phyloP scores from a whole-genome alignment of 2,888 invertebrate species.

The Hydropsyche betteni region DNA sequence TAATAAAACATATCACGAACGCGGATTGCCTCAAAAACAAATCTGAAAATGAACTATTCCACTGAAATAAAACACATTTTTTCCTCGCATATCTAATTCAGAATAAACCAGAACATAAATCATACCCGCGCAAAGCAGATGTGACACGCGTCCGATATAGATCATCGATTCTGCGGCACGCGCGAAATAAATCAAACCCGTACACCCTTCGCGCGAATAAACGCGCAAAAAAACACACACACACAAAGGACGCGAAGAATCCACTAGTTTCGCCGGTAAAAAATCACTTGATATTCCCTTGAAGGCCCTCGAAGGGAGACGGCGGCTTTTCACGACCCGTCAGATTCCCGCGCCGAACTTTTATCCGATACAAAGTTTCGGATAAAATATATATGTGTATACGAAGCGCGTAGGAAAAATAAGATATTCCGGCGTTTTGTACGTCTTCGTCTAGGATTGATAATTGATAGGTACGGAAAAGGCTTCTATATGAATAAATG shows the following conservation, averaged over 20 bases:
- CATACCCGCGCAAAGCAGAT: not conserved
- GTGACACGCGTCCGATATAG: not conserved
- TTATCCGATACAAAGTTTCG: not conserved
- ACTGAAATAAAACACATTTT: no score
- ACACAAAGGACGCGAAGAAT: no score
- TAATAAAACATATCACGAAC: no score
- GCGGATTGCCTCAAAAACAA: not conserved
- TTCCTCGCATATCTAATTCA: no score
- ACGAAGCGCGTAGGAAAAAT: no score
- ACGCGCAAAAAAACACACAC: not conserved
- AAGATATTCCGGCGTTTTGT: no score
- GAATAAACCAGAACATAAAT: not conserved
- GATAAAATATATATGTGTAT: no score
- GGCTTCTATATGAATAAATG: no score
- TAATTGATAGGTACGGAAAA: no score
- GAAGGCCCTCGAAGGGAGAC: not conserved
- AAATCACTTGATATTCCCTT: constrained; percentile 24
- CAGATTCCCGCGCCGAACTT: constrained; percentile 8
- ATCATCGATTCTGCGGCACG: not conserved
- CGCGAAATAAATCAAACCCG: constrained; percentile 8
- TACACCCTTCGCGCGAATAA: not conserved
- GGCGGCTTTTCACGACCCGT: not conserved
- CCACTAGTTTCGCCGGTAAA: not conserved
- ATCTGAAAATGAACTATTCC: no score
- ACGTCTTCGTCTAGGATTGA: no score